Evolutionary conservation across 2,888 invertebrate species (phyloP).

Genomic region (Drosophila paucipuncta): DNA sequence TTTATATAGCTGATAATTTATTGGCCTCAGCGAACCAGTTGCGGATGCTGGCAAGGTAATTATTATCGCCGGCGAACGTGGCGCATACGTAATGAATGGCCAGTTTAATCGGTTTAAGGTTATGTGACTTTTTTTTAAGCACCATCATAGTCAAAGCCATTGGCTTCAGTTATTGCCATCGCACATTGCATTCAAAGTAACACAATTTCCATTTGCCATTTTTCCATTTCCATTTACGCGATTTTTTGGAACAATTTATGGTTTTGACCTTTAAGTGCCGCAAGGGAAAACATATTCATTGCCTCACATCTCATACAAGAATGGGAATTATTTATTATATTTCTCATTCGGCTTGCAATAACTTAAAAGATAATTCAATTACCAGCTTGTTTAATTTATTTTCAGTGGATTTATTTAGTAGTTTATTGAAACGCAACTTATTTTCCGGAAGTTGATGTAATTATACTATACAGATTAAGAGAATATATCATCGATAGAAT

Average conservation of each 20-base stretch:
- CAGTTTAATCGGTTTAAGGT: constrained; percentile 63
- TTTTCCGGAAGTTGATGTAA: neutral
- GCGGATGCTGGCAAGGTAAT: constrained; percentile 63
- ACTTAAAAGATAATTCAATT: constrained; percentile 22
- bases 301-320: constrained; percentile 23
- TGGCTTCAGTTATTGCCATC: constrained; percentile 1
- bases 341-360: constrained; percentile 12
- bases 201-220: constrained; percentile 19
- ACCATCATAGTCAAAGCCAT: constrained; percentile 11
- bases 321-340: constrained; percentile 27
- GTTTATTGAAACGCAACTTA: neutral
- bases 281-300: constrained; percentile 41
- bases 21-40: constrained; percentile 36
- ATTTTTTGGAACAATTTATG: constrained; percentile 50
- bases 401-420: neutral
- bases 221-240: constrained; percentile 30
- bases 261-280: constrained; percentile 52
- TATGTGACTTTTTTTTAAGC: constrained; percentile 34
- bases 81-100: constrained; percentile 72
- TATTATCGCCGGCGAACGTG: constrained; percentile 68
- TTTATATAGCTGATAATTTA: constrained; percentile 65
- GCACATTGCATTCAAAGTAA: constrained; percentile 8
- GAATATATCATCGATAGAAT: neutral
- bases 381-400: constrained; percentile 4
- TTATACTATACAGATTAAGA: neutral